Base-by-base conservation (phyloP, 2,888 invertebrate species). In the Scaptomyza flava region DNA sequence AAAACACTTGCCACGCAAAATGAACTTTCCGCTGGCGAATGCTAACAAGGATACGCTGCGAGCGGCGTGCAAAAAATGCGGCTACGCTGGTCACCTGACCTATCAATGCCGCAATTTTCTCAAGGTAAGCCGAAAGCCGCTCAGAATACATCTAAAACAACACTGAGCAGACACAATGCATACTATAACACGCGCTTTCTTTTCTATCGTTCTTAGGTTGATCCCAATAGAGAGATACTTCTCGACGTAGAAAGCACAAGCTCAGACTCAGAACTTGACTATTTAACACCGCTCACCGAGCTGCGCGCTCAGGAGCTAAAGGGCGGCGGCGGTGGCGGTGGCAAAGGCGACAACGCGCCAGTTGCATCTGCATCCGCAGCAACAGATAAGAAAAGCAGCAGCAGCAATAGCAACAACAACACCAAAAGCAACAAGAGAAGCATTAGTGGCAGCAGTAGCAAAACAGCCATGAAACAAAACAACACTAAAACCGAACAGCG, bases 101-200 rank as follows among this genome's bases (percentile, higher is more conserved):
- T 98, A 96, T 91, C 98, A 99, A 91, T 99, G 98, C 90, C 93
- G 98, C 82, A 99, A 99, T 92, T 98, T 98, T 91, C 95, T 98
- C 62, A 97, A 98, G 94, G 94, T 94, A 92, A 92, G 91, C 90
- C 90, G 60, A 57, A 72, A 43, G 64, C 60, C 64, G 51, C 33
- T 57, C 46, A 58, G 33, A 43, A 53, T 36, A 41, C 43, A 61
- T 31, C 12, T 14, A 23, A 52, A 52, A 23, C 57, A 50, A 23
- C 12, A 23, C 20, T 34, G 9, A 50, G 9, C 20, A 34, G 59
- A 31, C 33, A 52, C 56, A 23, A 38, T 8, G 6, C 1, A 34
- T 23, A 50, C 2, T 11, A 20, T 60, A 54, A 67, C 30, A 58
- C 46, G 41, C 41, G 20, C 2, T 46, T 12, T 17, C 47, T 17